A percentile compares a stretch with the other conserved stretches of the same genome.
Conservation (phyloP, 2,888 invertebrate species). For the Cetonia aurata region DNA sequence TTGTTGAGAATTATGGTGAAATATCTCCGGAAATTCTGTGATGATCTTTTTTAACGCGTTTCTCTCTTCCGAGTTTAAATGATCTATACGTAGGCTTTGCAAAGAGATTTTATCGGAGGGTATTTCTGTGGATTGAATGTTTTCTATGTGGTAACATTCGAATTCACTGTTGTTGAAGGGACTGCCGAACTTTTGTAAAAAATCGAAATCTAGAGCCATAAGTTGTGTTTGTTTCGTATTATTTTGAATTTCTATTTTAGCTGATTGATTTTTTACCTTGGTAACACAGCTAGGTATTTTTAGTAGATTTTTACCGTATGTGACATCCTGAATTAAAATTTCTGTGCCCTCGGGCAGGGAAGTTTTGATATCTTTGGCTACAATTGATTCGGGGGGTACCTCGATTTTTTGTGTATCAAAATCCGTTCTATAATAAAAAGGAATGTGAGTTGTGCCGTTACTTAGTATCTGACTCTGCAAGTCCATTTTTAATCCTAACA, state of each 20-base stretch:
- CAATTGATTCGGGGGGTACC: slow-evolving; percentile 13
- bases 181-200: slow-evolving; percentile 7
- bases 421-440: slow-evolving; percentile 11
- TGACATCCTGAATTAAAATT: slow-evolving; percentile 1
- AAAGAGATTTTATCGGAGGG: slow-evolving; percentile 3
- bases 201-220: neutral
- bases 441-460: slow-evolving; percentile 23
- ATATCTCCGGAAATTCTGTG: slow-evolving; percentile 28
- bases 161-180: slow-evolving; percentile 6
- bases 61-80: slow-evolving; percentile 41
- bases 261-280: slow-evolving; percentile 18
- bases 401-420: slow-evolving; percentile 28
- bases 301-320: neutral
- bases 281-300: slow-evolving; percentile 19
- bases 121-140: neutral
- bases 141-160: slow-evolving; percentile 33
- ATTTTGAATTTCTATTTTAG: slow-evolving; percentile 12
- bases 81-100: slow-evolving; percentile 38
- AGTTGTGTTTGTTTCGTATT: slow-evolving; percentile 20
- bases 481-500: neutral
- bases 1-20: slow-evolving; percentile 17
- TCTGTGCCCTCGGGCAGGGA: slow-evolving; percentile 20
- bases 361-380: slow-evolving; percentile 14
- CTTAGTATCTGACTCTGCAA: neutral
- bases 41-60: slow-evolving; percentile 18